Base-by-base conservation (phyloP, 2,797 vertebrate genomes). In the Allobates femoralis region DNA sequence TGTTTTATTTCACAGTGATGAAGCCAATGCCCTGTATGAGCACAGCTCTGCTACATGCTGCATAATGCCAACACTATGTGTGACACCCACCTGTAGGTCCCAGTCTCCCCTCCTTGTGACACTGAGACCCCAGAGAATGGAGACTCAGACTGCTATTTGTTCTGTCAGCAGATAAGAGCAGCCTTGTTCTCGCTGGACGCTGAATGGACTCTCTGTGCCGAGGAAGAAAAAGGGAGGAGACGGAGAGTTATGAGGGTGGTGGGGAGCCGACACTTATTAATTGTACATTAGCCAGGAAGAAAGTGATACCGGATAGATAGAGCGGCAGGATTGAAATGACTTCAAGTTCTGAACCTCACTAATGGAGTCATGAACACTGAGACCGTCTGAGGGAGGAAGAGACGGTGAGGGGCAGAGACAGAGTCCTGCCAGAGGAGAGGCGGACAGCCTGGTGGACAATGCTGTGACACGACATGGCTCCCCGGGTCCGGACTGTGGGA, bases 141-240 rank as follows among this genome's bases (percentile, higher is more conserved):
- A 15, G 16, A 50, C 28, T 87, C 64, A 87, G 75, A 84, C 67
- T 84, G 80, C 58, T 23, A 18, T 84, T 87, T 87, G 82, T 87
- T 87, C 82, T 84, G 41, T 23, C 58, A 41, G 34, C 66, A 80
- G 21, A 87, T 80, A 87, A 87, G 37, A 81, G 67, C 23, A 80
- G 76, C 82, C 67, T 87, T 87, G 86, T 87, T 87, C 86, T 84
- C 77, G 15, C 41, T 28, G 30, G 26, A 26, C 73, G n/a, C 77
- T 87, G 66, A 87, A 87, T 87, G 82, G 58, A 26, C 81, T 84
- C 82, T 87, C 86, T 84, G 86, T 87, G 56, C 53, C 34, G 66
- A 23, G 26, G 37, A 19, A 51, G 62, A 79, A 32, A 64, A 83
- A 74, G 30, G 60, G 71, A 37, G 75, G 66, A 60, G 76, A 41